Evolutionary conservation across 2,888 invertebrate species (phyloP).

Genomic region (Serrognathus titanus): DNA sequence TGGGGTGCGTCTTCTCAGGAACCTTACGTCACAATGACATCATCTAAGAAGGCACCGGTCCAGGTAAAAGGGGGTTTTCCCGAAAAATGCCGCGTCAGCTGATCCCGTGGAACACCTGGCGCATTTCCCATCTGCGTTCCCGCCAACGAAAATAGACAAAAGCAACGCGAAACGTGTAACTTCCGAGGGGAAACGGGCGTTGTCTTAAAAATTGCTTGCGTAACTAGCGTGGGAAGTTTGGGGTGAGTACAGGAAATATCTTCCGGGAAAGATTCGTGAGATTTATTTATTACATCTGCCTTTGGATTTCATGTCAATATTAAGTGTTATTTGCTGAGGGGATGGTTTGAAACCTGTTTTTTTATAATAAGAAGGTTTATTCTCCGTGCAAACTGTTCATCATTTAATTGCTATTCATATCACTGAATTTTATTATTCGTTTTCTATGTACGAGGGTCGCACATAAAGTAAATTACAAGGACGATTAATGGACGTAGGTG

Average conservation of each 20-base stretch:
- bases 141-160: constrained; percentile 16
- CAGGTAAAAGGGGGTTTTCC: constrained; percentile 4
- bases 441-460: too few species aligned
- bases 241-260: constrained; percentile 7
- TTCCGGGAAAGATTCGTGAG: not conserved
- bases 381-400: too few species aligned
- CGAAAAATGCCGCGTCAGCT: constrained; percentile 4
- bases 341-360: too few species aligned
- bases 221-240: constrained; percentile 13
- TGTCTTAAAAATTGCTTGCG: constrained; percentile 8
- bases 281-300: too few species aligned
- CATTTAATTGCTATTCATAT: too few species aligned
- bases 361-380: too few species aligned
- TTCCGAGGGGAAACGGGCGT: constrained; percentile 15
- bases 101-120: constrained; percentile 5
- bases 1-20: too few species aligned
- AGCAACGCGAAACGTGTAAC: constrained; percentile 4
- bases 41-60: not conserved
- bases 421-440: too few species aligned
- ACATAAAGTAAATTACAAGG: too few species aligned
- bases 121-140: constrained; percentile 8
- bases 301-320: too few species aligned
- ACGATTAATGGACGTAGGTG: too few species aligned
- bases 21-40: not conserved
- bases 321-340: too few species aligned